Evolutionary conservation across 2,797 vertebrate species (phyloP).

Genomic region (Sarcophilus harrisii): DNA sequence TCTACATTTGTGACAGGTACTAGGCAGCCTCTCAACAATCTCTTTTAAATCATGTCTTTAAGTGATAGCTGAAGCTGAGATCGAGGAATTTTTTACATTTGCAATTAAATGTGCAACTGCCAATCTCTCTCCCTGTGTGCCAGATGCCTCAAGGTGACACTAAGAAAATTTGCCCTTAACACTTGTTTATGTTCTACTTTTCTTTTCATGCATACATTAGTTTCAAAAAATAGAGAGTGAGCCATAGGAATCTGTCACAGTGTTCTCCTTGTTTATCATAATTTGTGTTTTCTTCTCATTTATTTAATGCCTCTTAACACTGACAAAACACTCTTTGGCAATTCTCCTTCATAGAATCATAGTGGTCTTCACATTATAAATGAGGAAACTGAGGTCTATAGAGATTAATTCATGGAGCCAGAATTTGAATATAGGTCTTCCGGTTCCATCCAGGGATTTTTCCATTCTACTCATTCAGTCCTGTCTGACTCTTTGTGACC

Average conservation of each 20-base stretch:
- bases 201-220: neutral
- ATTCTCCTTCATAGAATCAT: neutral
- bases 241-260: neutral
- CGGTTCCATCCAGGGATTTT: neutral
- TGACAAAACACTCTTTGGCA: neutral
- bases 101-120: neutral
- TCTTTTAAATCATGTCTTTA: neutral
- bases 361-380: neutral
- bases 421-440: neutral
- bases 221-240: neutral
- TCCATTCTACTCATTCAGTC: neutral
- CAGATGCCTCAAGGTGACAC: slow-evolving; percentile 33
- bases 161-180: neutral
- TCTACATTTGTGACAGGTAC: neutral
- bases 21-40: neutral
- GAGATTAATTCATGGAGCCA: neutral
- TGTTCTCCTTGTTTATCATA: neutral
- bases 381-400: neutral
- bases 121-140: slow-evolving; percentile 3
- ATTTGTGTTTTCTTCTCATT: neutral
- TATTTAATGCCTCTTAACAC: neutral
- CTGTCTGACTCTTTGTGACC: neutral
- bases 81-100: slow-evolving; percentile 1
- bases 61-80: neutral
- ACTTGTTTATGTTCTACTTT: neutral